Percentiles rank a stretch among this genome's conserved stretches.
Evolutionary conservation across 1,140 invertebrate genomes (phyloP).

Genomic region (Anastatus disparis): DNA sequence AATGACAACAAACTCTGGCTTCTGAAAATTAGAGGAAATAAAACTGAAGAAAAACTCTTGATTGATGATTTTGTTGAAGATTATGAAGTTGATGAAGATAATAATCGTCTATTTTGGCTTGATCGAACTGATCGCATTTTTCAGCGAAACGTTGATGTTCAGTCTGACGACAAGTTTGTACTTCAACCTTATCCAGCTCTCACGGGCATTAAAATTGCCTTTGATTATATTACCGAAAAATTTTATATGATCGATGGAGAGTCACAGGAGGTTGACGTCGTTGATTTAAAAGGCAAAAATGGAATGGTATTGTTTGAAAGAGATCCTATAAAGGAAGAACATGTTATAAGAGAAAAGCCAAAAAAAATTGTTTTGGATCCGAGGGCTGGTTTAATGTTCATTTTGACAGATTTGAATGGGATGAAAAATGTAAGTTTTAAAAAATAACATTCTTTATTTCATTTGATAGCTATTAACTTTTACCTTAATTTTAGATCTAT

Average conservation of each 20-base stretch:
- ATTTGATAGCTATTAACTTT: too few species aligned
- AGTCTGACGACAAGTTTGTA: background rate
- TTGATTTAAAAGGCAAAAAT: background rate
- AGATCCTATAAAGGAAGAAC: slow-evolving; percentile 5
- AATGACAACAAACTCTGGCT: background rate
- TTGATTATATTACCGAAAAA: background rate
- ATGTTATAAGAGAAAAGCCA: slow-evolving; percentile 7
- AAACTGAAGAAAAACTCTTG: background rate
- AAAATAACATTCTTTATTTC: too few species aligned
- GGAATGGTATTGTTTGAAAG: background rate
- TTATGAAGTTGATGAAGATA: background rate
- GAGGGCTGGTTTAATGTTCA: background rate
- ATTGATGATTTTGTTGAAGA: background rate
- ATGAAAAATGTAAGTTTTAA: slow-evolving; percentile 8
- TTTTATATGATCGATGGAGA: slow-evolving; percentile 10
- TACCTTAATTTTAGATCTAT: background rate
- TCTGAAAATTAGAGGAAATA: background rate
- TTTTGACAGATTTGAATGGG: slow-evolving; percentile 1
- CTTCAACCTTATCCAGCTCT: background rate
- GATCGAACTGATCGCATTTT: background rate
- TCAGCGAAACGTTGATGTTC: background rate
- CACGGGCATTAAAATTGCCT: background rate
- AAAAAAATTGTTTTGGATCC: background rate
- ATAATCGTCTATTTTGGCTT: background rate
- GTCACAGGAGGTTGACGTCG: slow-evolving; percentile 4